Evolutionary conservation across 2,797 vertebrate genomes (phyloP), one percentile per base, ranked within the genome.

Genomic region (Parauchenoglanis punctatus): DNA sequence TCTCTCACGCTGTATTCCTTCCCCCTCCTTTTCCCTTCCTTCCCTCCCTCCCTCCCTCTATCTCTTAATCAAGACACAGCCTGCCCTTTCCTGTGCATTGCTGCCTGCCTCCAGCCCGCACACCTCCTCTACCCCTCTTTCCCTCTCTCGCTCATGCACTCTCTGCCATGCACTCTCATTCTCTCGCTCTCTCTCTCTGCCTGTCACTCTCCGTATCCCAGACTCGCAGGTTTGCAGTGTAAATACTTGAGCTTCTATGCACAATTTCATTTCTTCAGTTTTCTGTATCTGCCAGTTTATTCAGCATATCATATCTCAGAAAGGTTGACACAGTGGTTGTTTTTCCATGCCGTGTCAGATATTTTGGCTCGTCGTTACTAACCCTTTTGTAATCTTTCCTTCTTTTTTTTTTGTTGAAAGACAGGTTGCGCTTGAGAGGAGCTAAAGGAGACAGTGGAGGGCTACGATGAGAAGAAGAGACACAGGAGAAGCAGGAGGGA

Each of bases 61-160:
- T 95, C 94, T 94, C 94, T 95, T 95, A 94, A 96, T 96, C 94
- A 94, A 96, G 95, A 93, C 94, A 92, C 94, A 94, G 94, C 94
- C 95, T 94, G 93, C 94, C 94, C 94, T 95, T 96, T 96, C 93
- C 94, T 94, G 93, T 94, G 95, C 94, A 92, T 92, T 91, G 93
- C 95, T 94, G 93, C 92, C 92, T 91, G 87, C 90, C 87, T 89
- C 81, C 83, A 77, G 92, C 91, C 93, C 91, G 94, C 93, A 91
- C 91, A 92, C 90, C 92, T 88, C 83, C 84, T 88, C 78, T 86
- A 72, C 87, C 85, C 84, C 87, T 89, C 67, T 78, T 58, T 86
- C 86, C 31, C 84, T 59, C 52, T 67, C 77, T 86, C 61, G 61
- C 81, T 88, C 88, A 77, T 56, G n/a, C 40, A n/a, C 87, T 87